Evolutionary conservation across 2,888 invertebrate species (phyloP).

Genomic region (Cerastis rubricosa): DNA sequence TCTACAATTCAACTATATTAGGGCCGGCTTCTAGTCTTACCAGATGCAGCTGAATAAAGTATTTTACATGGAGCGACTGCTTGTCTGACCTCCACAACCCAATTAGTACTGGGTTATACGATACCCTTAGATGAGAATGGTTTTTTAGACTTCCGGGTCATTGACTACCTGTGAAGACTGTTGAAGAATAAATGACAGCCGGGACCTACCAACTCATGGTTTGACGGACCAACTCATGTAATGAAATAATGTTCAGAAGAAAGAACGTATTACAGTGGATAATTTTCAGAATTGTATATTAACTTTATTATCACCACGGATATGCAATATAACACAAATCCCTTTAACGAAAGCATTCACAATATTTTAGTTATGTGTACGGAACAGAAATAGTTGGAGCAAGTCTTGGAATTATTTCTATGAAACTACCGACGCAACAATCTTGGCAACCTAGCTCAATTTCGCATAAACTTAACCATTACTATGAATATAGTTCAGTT

Average conservation of each 20-base stretch:
- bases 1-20: too few relatives aligned
- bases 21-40: too few relatives aligned
- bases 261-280: neutral
- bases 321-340: neutral
- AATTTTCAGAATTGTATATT: neutral
- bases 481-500: neutral
- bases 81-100: too few relatives aligned
- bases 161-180: too few relatives aligned
- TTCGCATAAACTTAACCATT: slow-evolving; percentile 6
- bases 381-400: slow-evolving; percentile 41
- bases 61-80: too few relatives aligned
- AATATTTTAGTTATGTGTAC: slow-evolving; percentile 38
- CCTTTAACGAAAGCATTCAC: slow-evolving; percentile 9
- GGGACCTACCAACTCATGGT: too few relatives aligned
- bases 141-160: too few relatives aligned
- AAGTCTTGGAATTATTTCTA: slow-evolving; percentile 47
- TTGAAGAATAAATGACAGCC: too few relatives aligned
- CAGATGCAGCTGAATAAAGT: too few relatives aligned
- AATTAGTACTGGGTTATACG: too few relatives aligned
- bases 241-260: neutral
- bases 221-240: neutral
- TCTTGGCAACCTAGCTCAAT: slow-evolving; percentile 36
- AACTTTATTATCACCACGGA: neutral
- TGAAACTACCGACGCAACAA: slow-evolving; percentile 41
- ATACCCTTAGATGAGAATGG: too few relatives aligned